Evolutionary conservation across 1,140 invertebrate species (phyloP), one percentile per base, ranked within the genome.

Genomic region (Neomicropteryx cornuta): DNA sequence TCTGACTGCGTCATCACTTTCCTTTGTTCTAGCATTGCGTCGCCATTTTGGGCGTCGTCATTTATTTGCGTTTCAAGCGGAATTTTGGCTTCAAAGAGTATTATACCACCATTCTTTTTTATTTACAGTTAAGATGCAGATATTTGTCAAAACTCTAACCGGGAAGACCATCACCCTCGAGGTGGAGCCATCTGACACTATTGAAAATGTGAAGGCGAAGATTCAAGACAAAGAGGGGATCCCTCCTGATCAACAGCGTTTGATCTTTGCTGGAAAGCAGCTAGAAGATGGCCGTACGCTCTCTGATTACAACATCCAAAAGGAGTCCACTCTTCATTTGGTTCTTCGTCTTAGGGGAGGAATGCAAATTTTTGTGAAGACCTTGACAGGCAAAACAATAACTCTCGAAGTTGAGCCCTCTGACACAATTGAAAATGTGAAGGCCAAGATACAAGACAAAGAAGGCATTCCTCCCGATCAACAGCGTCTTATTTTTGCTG

Each of bases 281-380:
- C 63, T 89, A 40, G 84, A 87, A 62, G 83, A 89, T 75, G 82
- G 83, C 10, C 75, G 81, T 39, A 86, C 82, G 14, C 63, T 88
- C 5, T 82, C 79, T 6, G 83, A 90, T 59, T 89, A 87, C 58
- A 87, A 87, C 55, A 88, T 91, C 51, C 83, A 89, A 56, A 89
- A 87, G 62, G 91, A 95, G 64, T 94, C 89, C 10, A 96, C 90
- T 3, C 73, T 94, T 40, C 89, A 94, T 60, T 73, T 94, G 55
- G 87, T 93, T 18, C 69, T 89, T 6, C 75, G 87, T 66, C 73
- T 89, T 38, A 72, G 87, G 72, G 75, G 87, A 79, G 81, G 87
- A 64, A 47, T 51, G 38, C 39, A 4, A 11, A 33, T 2, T 33
- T 44, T 4, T 23, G 62, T 64, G 53, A 21, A n/a, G 43, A 34